Evolutionary conservation across 2,797 vertebrate genomes (phyloP).

Genomic region (Rallus crepitans): DNA sequence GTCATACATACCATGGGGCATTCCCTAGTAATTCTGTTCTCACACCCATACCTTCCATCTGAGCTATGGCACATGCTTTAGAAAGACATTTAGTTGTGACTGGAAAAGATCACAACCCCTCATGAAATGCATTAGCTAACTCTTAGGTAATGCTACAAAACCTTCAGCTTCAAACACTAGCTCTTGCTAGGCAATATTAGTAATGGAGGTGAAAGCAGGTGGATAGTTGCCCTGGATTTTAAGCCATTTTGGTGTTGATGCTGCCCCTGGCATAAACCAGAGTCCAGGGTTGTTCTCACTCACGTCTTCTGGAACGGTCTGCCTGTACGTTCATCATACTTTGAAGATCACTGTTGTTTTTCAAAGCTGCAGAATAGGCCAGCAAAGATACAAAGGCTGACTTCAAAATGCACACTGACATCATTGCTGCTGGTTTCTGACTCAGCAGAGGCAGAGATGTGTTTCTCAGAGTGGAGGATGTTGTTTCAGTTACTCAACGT

Average conservation of each 20-base stretch:
- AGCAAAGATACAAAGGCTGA: background rate
- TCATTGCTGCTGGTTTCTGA: constrained; percentile 22
- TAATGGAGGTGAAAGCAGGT: background rate
- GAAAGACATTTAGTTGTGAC: background rate
- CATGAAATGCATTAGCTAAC: background rate
- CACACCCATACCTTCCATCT: background rate
- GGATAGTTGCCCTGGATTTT: background rate
- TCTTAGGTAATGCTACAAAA: background rate
- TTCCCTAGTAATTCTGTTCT: background rate
- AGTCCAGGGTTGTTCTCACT: background rate
- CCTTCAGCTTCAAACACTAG: background rate
- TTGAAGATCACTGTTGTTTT: background rate
- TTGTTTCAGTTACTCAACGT: constrained; percentile 16
- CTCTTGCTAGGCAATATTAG: background rate
- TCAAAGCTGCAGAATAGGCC: background rate
- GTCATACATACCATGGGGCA: background rate
- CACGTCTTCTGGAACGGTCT: background rate
- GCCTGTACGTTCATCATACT: rapidly evolving
- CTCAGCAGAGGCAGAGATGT: background rate
- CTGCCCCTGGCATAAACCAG: background rate
- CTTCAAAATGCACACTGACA: background rate
- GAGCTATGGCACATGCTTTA: background rate
- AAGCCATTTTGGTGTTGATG: background rate
- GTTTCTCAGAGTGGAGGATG: constrained; percentile 5
- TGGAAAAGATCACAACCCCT: background rate